Conservation (phyloP, 2,797 vertebrate genomes). For the Microctenopoma steveboyesi region DNA sequence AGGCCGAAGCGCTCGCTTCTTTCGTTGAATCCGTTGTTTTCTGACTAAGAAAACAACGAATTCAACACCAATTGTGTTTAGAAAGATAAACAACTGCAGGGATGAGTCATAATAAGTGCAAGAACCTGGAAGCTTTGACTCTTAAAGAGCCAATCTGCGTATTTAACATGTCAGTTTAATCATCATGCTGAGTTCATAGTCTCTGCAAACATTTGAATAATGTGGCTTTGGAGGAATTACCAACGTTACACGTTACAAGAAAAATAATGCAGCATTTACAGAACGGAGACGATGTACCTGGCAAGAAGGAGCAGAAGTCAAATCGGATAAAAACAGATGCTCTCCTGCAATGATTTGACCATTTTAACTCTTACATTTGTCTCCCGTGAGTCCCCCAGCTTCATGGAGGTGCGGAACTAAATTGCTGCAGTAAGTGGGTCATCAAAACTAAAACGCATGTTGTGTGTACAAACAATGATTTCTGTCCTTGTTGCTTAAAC, state of each 20-base stretch:
- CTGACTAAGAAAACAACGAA: not conserved
- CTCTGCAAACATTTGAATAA: slow-evolving; percentile 1
- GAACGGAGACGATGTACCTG: not conserved
- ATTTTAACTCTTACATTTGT: not conserved
- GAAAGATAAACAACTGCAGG: slow-evolving; percentile 6
- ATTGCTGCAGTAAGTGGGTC: not conserved
- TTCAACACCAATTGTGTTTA: not conserved
- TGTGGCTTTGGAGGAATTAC: not conserved
- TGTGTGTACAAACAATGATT: too few relatives aligned
- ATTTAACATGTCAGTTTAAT: slow-evolving; percentile 15
- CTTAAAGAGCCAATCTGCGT: not conserved
- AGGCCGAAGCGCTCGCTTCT: slow-evolving; percentile 19
- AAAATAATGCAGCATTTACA: too few relatives aligned
- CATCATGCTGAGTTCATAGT: not conserved
- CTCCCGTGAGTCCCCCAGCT: not conserved
- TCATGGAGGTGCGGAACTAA: not conserved
- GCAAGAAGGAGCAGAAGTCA: not conserved
- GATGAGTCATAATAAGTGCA: slow-evolving; percentile 10
- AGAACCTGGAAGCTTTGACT: slow-evolving; percentile 14
- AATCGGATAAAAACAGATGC: not conserved
- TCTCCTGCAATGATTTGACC: not conserved
- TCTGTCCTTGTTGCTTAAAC: too few relatives aligned
- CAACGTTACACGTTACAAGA: too few relatives aligned
- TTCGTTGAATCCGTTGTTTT: slow-evolving; percentile 30
- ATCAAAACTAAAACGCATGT: too few relatives aligned